Percentiles rank a stretch among this genome's conserved stretches.
Evolutionary conservation across 35 echinoderm and acorn worm genomes (phyloP).

Genomic region (Lytechinus variegatus): DNA sequence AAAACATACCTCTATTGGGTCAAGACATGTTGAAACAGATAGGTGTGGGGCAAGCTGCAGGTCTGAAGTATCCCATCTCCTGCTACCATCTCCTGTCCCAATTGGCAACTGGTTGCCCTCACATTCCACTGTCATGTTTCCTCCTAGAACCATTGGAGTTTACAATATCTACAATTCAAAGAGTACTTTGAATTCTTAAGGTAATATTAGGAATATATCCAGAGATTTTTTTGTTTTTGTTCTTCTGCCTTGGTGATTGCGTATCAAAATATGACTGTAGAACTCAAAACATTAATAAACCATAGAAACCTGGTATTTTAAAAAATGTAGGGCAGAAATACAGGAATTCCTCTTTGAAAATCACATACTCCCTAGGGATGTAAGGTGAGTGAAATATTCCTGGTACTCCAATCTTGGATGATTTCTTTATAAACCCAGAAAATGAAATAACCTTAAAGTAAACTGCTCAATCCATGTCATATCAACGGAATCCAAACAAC

Average conservation of each 20-base stretch:
- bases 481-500: neutral
- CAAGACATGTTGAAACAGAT: neutral
- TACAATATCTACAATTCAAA: neutral
- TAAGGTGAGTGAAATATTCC: too few species aligned
- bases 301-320: too few species aligned
- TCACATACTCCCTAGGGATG: neutral
- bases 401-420: too few species aligned
- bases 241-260: neutral
- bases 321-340: neutral
- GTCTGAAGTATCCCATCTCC: neutral
- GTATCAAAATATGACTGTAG: neutral
- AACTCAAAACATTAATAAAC: neutral
- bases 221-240: neutral
- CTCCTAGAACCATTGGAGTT: constrained; percentile 2
- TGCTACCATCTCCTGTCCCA: neutral
- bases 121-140: neutral
- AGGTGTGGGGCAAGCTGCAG: neutral
- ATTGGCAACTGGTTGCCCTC: neutral
- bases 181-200: neutral
- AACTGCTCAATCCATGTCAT: neutral
- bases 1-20: neutral
- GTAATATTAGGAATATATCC: neutral
- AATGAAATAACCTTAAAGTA: too few species aligned
- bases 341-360: neutral
- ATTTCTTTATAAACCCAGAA: too few species aligned